These are phyloP conservation scores for Gnathonemus echidnorhynchus DNA, from an alignment of 2,113 vertebrate species.

Conservation along the genomic window DNA sequence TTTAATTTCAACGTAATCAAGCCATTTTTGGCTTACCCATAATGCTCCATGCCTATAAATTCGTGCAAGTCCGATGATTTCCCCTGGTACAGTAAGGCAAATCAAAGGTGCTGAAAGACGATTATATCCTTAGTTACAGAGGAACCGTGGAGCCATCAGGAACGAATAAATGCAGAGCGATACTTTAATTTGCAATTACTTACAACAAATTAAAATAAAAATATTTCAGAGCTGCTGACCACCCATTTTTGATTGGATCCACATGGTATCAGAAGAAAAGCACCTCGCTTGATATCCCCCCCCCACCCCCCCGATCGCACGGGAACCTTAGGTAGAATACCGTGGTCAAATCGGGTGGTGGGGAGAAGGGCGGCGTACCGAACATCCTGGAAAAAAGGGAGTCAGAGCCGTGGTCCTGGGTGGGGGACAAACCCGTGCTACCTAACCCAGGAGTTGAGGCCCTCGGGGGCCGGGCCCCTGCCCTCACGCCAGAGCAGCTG, in stretches of 20 bases:
- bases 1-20: conserved; percentile 35
- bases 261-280: conserved; percentile 28
- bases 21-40: conserved; percentile 28
- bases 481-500: background rate
- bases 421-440: background rate
- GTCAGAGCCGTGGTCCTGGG: background rate
- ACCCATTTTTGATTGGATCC: conserved; percentile 37
- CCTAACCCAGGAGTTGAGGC: background rate
- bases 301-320: background rate
- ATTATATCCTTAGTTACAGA: conserved; percentile 29
- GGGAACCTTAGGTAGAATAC: conserved; percentile 13
- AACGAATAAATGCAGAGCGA: conserved; percentile 29
- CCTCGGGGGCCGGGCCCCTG: background rate
- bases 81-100: conserved; percentile 29
- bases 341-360: conserved; percentile 6
- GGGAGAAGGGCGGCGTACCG: background rate
- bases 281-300: background rate
- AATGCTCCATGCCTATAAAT: conserved; percentile 35
- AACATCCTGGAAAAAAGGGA: background rate
- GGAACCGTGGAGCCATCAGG: conserved; percentile 23
- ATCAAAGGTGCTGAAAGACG: conserved; percentile 41
- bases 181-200: conserved; percentile 44
- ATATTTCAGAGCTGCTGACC: conserved; percentile 33
- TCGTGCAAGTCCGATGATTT: conserved; percentile 39
- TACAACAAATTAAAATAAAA: conserved; percentile 41